These are phyloP conservation scores for Miltochrista miniata DNA, from an alignment of 2,888 invertebrate species.

Conservation along the genomic window DNA sequence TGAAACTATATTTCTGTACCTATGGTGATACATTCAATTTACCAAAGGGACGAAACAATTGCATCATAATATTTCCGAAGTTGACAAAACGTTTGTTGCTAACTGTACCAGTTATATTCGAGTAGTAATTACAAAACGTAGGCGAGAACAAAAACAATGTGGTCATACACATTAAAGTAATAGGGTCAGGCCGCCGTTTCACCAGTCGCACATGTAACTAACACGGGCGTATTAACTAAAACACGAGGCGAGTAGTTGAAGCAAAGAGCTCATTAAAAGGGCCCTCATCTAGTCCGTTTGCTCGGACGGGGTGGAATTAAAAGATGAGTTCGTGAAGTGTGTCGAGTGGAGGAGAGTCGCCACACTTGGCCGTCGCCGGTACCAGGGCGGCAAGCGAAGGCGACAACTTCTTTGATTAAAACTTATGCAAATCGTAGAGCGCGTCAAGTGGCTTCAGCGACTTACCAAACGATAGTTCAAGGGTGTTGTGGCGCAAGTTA, in stretches of 20 bases:
- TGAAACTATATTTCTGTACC: no score
- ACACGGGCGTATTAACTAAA: background rate
- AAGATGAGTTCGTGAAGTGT: slow-evolving; percentile 36
- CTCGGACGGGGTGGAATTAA: slow-evolving; percentile 21
- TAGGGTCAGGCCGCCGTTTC: background rate
- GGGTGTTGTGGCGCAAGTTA: slow-evolving; percentile 9
- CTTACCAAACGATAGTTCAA: slow-evolving; percentile 44
- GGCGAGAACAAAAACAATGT: background rate
- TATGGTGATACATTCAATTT: no score
- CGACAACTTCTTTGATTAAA: slow-evolving; percentile 70
- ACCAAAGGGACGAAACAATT: no score
- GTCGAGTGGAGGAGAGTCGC: slow-evolving; percentile 34
- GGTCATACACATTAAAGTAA: slow-evolving; percentile 1
- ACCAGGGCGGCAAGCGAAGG: background rate
- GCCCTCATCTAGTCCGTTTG: slow-evolving; percentile 4
- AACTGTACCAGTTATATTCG: no score
- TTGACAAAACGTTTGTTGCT: no score
- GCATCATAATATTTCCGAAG: no score
- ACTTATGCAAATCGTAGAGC: slow-evolving; percentile 66
- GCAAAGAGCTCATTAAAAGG: slow-evolving; percentile 10
- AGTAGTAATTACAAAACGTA: background rate
- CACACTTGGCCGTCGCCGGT: background rate
- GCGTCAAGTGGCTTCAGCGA: slow-evolving; percentile 55
- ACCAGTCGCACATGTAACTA: background rate
- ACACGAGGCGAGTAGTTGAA: background rate